A percentile compares a stretch with the other conserved stretches of the same genome.
phyloP scores from a whole-genome alignment of 2,797 vertebrate genomes.

The Microcaecilia unicolor region DNA sequence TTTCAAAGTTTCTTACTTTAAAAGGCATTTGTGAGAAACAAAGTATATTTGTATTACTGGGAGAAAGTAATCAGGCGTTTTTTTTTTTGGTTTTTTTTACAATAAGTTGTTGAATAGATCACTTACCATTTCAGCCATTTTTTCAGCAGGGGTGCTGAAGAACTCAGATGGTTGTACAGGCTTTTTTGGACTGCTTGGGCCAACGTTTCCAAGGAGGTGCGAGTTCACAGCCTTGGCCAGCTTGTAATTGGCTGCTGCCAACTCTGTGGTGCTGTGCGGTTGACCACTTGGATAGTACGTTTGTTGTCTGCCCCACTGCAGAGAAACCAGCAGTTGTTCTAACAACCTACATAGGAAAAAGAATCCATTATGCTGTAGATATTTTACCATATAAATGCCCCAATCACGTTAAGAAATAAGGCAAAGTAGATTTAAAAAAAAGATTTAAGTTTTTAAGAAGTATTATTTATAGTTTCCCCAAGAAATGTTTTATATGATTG shows the following conservation, averaged over 20 bases:
- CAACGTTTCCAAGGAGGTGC: slow-evolving; percentile 77
- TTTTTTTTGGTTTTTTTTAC: too few species aligned
- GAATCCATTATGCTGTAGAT: neutral
- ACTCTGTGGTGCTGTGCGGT: slow-evolving; percentile 75
- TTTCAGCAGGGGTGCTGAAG: slow-evolving; percentile 86
- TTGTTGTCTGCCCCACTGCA: slow-evolving; percentile 92
- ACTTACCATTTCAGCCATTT: slow-evolving; percentile 91
- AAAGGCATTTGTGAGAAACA: too few species aligned
- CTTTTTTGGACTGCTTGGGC: slow-evolving; percentile 41
- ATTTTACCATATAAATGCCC: neutral
- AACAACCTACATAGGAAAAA: slow-evolving; percentile 59
- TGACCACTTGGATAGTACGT: slow-evolving; percentile 82
- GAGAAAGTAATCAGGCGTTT: neutral
- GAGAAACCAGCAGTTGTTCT: slow-evolving; percentile 85
- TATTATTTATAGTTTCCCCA: too few species aligned
- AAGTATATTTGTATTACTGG: too few species aligned
- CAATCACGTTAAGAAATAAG: too few species aligned
- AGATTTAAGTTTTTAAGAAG: too few species aligned
- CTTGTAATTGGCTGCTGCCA: slow-evolving; percentile 74
- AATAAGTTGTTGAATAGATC: neutral
- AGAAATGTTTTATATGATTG: too few species aligned
- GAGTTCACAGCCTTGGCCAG: slow-evolving; percentile 79
- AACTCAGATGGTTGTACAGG: slow-evolving; percentile 50
- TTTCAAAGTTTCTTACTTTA: neutral
- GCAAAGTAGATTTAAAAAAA: neutral